Conservation (phyloP, 2,113 vertebrate species). For the Vulpes vulpes region DNA sequence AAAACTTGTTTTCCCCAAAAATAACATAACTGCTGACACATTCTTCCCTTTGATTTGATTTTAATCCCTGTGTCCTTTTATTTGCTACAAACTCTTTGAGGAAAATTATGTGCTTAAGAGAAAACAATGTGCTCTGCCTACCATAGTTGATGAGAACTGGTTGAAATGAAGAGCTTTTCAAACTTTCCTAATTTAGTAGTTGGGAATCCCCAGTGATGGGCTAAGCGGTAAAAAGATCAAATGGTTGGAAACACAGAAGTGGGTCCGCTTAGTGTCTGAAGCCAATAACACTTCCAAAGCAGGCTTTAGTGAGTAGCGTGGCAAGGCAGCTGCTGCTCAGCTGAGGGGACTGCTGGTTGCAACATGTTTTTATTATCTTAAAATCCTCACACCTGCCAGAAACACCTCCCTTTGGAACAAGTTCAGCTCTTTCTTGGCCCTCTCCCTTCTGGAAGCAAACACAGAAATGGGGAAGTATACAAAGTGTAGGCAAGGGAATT, state of each 20-base stretch:
- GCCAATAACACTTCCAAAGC: slow-evolving; percentile 77
- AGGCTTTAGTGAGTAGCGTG: slow-evolving; percentile 71
- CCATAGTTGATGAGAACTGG: slow-evolving; percentile 14
- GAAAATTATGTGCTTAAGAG: slow-evolving; percentile 38
- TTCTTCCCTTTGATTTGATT: neutral
- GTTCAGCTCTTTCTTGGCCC: slow-evolving; percentile 80
- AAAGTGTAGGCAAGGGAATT: slow-evolving; percentile 74
- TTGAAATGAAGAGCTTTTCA: slow-evolving; percentile 72
- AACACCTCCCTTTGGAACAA: slow-evolving; percentile 84
- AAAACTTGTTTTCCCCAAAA: slow-evolving; percentile 6
- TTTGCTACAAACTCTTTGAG: slow-evolving; percentile 51
- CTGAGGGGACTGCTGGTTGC: slow-evolving; percentile 79
- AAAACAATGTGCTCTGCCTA: slow-evolving; percentile 33
- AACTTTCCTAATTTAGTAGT: slow-evolving; percentile 70
- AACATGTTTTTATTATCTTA: slow-evolving; percentile 84
- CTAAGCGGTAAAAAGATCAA: slow-evolving; percentile 79
- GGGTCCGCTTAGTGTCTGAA: slow-evolving; percentile 60
- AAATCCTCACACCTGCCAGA: slow-evolving; percentile 81
- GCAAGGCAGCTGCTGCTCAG: slow-evolving; percentile 80
- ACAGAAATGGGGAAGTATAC: slow-evolving; percentile 71
- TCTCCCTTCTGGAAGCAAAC: slow-evolving; percentile 73
- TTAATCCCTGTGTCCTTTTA: slow-evolving; percentile 38
- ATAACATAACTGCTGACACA: neutral
- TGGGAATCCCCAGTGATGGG: slow-evolving; percentile 73
- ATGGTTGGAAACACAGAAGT: slow-evolving; percentile 75